Evolutionary conservation across 2,888 invertebrate genomes (phyloP), one percentile per base, ranked within the genome.

Genomic region (Muschampia plurimacula): DNA sequence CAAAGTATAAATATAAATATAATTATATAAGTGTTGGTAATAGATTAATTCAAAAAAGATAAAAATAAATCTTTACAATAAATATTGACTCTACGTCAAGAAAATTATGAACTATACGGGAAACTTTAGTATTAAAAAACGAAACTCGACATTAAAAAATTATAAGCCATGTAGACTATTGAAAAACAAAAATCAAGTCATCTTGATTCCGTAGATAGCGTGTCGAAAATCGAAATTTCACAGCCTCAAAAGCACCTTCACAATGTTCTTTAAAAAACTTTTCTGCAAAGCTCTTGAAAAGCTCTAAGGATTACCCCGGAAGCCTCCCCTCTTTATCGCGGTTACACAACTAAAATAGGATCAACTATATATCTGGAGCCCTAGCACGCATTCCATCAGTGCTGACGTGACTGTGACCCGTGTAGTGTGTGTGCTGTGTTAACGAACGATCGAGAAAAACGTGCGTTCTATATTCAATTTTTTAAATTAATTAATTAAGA

Each of bases 321-420:
- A 79, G 63, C 71, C 59, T 72, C 77, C 77, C 76, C 72, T 62
- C 80, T 66, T 72, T 62, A 70, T 69, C 72, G 67, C 62, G 65
- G 41, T 75, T 74, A 73, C 75, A 72, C 76, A 76, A 75, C 73
- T 75, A 76, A 76, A 76, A 74, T 76, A 76, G 75, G 76, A 74
- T 75, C 75, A 76, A 75, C 39, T 76, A 76, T 76, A 76, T 72
- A 76, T 71, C 52, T n/a, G 41, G 41, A 72, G 72, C 55, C 62
- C 67, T 67, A 62, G 62, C 72, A 66, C 71, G 62, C 67, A 72
- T 72, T 72, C 67, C 60, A 41, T 32, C 67, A 72, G 72, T 72
- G 52, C 66, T 63, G 28, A 55, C 52, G 67, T 67, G 41, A 63
- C 39, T 2, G 72, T 67, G 72, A 39, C 44, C 46, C n/a, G 67